These are phyloP conservation scores for Rhabdophis nuchalis DNA, from an alignment of 2,797 vertebrate genomes.

Conservation along the genomic window DNA sequence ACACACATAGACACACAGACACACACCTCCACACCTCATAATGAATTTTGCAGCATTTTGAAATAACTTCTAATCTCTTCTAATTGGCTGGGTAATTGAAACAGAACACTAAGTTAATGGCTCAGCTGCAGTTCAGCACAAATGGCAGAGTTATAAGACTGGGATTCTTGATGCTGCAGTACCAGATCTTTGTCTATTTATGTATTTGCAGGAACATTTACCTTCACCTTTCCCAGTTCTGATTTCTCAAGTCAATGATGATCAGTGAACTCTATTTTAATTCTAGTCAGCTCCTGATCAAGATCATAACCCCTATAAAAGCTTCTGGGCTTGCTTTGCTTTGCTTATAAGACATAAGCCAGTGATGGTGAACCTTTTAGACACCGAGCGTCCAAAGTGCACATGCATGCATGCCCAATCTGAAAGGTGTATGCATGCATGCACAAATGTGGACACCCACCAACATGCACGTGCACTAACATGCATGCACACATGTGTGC, in stretches of 20 bases:
- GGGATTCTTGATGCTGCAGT: background rate
- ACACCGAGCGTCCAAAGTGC: too few species aligned
- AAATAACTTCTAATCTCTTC: background rate
- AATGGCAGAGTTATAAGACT: background rate
- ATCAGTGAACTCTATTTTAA: background rate
- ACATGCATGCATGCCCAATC: too few species aligned
- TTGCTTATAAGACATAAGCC: background rate
- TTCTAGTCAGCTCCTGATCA: background rate
- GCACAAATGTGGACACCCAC: too few species aligned
- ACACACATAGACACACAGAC: background rate
- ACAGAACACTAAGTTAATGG: background rate
- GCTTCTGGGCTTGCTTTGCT: background rate
- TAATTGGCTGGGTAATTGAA: background rate
- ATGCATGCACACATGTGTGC: too few species aligned
- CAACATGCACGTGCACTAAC: too few species aligned
- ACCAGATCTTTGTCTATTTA: background rate
- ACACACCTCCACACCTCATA: background rate
- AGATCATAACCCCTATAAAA: background rate
- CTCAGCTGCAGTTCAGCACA: background rate
- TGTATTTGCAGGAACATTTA: background rate
- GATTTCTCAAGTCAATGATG: background rate
- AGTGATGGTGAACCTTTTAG: too few species aligned
- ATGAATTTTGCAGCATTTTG: background rate
- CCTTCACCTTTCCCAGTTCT: background rate
- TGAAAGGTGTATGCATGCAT: too few species aligned